phyloP scores from a whole-genome alignment of 2,113 vertebrate species.

The Nannospalax galili region DNA sequence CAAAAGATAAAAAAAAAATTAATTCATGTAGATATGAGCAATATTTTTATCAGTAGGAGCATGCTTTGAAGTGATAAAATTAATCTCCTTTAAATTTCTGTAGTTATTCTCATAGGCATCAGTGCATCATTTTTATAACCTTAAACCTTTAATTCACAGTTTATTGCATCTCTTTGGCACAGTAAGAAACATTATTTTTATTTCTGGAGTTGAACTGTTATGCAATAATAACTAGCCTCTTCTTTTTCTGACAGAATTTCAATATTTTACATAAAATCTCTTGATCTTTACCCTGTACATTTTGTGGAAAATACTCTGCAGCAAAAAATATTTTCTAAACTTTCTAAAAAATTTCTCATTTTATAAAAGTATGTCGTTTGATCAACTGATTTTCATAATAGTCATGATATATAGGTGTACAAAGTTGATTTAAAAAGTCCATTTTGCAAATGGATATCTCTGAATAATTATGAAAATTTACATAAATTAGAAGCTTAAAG shows the following conservation, averaged over 20 bases:
- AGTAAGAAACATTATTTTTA: not conserved
- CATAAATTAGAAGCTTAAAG: too few species aligned
- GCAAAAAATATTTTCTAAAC: not conserved
- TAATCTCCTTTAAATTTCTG: not conserved
- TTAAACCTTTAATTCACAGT: not conserved
- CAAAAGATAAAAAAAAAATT: not conserved
- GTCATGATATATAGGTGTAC: not conserved
- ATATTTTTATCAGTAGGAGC: not conserved
- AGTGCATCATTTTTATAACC: not conserved
- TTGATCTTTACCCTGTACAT: not conserved
- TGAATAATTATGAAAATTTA: too few species aligned
- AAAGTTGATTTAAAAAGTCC: not conserved
- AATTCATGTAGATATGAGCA: not conserved
- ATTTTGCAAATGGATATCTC: not conserved
- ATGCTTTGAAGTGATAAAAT: not conserved
- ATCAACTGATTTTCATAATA: not conserved
- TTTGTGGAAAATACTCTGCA: not conserved
- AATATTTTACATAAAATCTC: not conserved
- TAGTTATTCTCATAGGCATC: not conserved
- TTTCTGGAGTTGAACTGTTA: not conserved
- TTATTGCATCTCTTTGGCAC: not conserved
- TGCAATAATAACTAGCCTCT: not conserved
- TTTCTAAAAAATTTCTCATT: not conserved
- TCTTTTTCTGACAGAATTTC: not conserved
- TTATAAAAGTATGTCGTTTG: not conserved